A percentile compares a stretch with the other conserved stretches of the same genome.
phyloP scores from a whole-genome alignment of 2,888 invertebrate species.

The Sinohyriopsis cumingii region DNA sequence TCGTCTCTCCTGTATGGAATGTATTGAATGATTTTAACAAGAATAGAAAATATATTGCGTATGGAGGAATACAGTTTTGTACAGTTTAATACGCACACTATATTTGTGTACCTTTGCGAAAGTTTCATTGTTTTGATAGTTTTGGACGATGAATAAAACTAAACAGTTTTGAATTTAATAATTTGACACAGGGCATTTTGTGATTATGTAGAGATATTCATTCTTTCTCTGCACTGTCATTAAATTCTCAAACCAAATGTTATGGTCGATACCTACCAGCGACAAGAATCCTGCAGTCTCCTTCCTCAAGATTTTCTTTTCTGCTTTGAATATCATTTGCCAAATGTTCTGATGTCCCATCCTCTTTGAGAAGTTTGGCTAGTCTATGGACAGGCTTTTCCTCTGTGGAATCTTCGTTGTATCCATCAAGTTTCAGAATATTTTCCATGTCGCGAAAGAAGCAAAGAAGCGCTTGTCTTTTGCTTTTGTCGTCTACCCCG shows the following conservation, averaged over 20 bases:
- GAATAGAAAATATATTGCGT: background rate
- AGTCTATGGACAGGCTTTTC: slow-evolving; percentile 5
- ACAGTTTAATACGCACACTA: too few relatives aligned
- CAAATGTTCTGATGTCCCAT: slow-evolving; percentile 38
- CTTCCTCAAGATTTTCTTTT: slow-evolving; percentile 26
- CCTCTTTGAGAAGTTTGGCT: slow-evolving; percentile 36
- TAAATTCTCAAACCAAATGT: background rate
- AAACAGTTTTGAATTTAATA: too few relatives aligned
- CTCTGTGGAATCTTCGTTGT: slow-evolving; percentile 22
- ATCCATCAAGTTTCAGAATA: slow-evolving; percentile 15
- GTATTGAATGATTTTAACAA: background rate
- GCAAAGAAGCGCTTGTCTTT: slow-evolving; percentile 28
- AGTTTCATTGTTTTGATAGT: too few relatives aligned
- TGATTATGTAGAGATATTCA: too few relatives aligned
- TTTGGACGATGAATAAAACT: too few relatives aligned
- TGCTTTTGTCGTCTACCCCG: slow-evolving; percentile 30
- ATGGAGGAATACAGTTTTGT: too few relatives aligned
- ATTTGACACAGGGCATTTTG: too few relatives aligned
- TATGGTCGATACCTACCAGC: slow-evolving; percentile 38
- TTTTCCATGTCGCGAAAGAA: slow-evolving; percentile 21
- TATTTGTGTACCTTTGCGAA: too few relatives aligned
- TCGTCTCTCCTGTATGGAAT: slow-evolving; percentile 58
- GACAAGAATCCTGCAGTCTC: slow-evolving; percentile 51
- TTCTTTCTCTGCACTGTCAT: background rate
- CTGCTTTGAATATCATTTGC: slow-evolving; percentile 33